Base-by-base conservation (phyloP, 2,888 invertebrate species). In the Spisula solida region DNA sequence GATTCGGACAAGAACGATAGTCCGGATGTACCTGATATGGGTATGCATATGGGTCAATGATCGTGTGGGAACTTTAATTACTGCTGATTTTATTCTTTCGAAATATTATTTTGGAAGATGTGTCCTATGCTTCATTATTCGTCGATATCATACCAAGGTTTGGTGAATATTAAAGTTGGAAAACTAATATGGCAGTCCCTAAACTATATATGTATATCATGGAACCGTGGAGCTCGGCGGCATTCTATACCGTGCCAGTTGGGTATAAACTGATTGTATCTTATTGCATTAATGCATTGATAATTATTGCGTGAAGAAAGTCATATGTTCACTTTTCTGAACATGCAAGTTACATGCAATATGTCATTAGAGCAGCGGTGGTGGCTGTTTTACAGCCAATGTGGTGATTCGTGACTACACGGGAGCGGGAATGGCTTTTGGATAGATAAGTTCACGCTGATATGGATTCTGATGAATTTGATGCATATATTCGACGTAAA, bases 1-100 rank as follows among this genome's bases (percentile, higher is more conserved):
- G 91, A 94, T 87, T 92, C 92, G 55, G 92, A 93, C 82, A 89
- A 90, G 86, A 87, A 90, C 88, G 89, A 89, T 82, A 90, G 91
- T 82, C 90, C 88, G 78, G 90, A 86, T 60, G 89, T 90, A 25
- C 90, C 91, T 25, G 91, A 92, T 84, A 90, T 92, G 90, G 88
- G 88, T 31, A 86, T 91, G 85, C 88, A 83, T 41, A 94, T 93
- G 88, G 80, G 87, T 87, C 92, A 92, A 87, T 94, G 92, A 92
- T 60, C 88, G 47, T 48, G 4, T 25, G 48, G 18, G 55, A 82
- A 80, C 31, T 75, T 83, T 85, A 90, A 48, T 82, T 88, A 88
- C 90, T 90, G 90, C 90, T 90, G 90, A 90, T 60, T 87, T 66
- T 66, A 51, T 66, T 75, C 75, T 75, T 31, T 75, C 29, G 16